phyloP scores from a whole-genome alignment of 2,888 invertebrate genomes.

The Drosophila anceps region DNA sequence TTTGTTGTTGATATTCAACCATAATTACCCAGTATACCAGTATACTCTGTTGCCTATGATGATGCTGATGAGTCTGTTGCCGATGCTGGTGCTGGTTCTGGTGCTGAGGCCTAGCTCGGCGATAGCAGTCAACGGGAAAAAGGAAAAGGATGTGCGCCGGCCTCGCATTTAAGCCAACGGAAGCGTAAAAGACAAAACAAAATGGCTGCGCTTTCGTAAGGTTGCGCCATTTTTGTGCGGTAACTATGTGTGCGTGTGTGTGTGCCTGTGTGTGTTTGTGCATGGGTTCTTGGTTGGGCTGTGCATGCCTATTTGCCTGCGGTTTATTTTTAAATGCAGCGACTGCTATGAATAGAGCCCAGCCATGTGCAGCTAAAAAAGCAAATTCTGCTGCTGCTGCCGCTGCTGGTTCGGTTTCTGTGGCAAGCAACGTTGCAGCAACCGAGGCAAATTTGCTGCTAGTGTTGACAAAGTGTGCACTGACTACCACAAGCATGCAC shows the following conservation, averaged over 20 bases:
- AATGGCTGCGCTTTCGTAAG: conserved; percentile 74
- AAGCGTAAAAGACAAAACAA: conserved; percentile 76
- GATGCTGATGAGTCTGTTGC: conserved; percentile 14
- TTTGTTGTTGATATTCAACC: conserved; percentile 64
- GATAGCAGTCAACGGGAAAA: conserved; percentile 33
- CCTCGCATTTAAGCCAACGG: conserved; percentile 75
- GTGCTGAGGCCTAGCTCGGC: conserved; percentile 14
- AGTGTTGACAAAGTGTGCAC: conserved; percentile 72
- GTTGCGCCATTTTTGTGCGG: conserved; percentile 69
- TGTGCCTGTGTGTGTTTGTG: conserved; percentile 14
- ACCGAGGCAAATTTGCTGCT: conserved; percentile 40
- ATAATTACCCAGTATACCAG: conserved; percentile 62
- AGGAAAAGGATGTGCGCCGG: conserved; percentile 62
- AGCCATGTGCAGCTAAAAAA: conserved; percentile 52
- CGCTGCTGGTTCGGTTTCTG: conserved; percentile 42
- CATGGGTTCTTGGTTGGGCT: conserved; percentile 13
- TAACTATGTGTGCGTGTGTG: conserved; percentile 10
- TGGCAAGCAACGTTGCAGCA: conserved; percentile 45
- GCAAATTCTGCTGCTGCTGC: conserved; percentile 11
- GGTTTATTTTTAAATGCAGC: conserved; percentile 79
- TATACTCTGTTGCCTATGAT: conserved; percentile 9
- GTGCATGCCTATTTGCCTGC: conserved; percentile 64
- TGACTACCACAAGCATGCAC: conserved; percentile 3
- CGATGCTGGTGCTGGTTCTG: conserved; percentile 19
- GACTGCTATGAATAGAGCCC: conserved; percentile 70